phyloP scores from a whole-genome alignment of 1,140 invertebrate genomes.

The Drosophila parvula region DNA sequence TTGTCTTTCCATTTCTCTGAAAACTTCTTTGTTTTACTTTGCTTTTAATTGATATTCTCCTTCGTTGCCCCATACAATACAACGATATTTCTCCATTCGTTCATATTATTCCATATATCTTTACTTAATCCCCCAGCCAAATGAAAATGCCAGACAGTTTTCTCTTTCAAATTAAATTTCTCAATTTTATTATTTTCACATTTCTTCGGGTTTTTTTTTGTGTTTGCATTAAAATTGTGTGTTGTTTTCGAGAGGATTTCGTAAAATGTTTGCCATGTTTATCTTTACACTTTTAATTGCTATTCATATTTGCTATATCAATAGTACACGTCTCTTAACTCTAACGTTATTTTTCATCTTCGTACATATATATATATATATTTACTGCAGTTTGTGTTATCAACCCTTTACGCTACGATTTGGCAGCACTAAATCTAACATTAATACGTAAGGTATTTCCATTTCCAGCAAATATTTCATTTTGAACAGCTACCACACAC shows the following conservation, averaged over 20 bases:
- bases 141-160: constrained; percentile 9
- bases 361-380: constrained; percentile 29
- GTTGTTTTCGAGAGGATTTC: constrained; percentile 58
- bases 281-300: constrained; percentile 56
- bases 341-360: constrained; percentile 42
- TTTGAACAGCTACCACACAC: constrained; percentile 60
- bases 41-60: constrained; percentile 22
- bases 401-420: constrained; percentile 51
- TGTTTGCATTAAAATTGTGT: constrained; percentile 59
- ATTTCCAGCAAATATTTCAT: constrained; percentile 39
- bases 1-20: not conserved
- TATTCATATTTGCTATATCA: constrained; percentile 52
- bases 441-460: constrained; percentile 29
- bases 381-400: constrained; percentile 42
- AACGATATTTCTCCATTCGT: not conserved
- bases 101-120: not conserved
- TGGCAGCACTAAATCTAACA: constrained; percentile 58
- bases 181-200: constrained; percentile 64
- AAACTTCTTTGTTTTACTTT: not conserved
- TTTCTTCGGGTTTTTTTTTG: constrained; percentile 50
- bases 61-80: not conserved
- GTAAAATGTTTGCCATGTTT: constrained; percentile 53
- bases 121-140: constrained; percentile 11
- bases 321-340: constrained; percentile 43
- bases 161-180: constrained; percentile 69